phyloP scores from a whole-genome alignment of 2,888 invertebrate genomes.

The Empis stercorea region DNA sequence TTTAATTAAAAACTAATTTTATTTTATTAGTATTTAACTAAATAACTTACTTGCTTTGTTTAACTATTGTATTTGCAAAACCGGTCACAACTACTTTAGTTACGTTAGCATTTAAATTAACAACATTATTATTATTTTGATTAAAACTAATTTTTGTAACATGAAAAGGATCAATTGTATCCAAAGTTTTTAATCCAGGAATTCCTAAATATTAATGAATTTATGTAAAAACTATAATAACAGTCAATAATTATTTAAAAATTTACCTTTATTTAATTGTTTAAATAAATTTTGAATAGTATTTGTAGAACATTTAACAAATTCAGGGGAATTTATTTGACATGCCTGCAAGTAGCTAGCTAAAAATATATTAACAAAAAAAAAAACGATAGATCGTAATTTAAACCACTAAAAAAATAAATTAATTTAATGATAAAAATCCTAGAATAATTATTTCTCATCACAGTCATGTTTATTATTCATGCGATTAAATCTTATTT shows the following conservation, averaged over 20 bases:
- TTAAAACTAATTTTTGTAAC: not conserved
- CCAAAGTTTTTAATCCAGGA: not conserved
- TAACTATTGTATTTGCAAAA: slow-evolving; percentile 47
- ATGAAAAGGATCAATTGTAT: not conserved
- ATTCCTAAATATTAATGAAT: not conserved
- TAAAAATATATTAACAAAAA: too few species aligned
- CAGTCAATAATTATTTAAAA: not conserved
- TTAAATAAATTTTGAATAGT: not conserved
- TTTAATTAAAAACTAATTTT: too few species aligned
- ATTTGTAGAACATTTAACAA: not conserved
- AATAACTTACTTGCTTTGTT: slow-evolving; percentile 46
- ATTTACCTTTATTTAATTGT: not conserved
- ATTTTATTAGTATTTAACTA: too few species aligned
- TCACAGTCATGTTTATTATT: too few species aligned
- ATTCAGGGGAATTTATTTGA: not conserved
- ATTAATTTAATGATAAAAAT: too few species aligned
- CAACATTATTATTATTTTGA: not conserved
- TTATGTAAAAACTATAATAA: not conserved
- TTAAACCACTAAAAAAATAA: too few species aligned
- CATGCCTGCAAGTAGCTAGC: too few species aligned
- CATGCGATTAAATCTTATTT: too few species aligned
- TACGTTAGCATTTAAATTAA: slow-evolving; percentile 43
- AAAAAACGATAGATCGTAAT: too few species aligned
- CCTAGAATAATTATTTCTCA: too few species aligned
- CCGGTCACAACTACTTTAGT: slow-evolving; percentile 51